Base-by-base conservation (phyloP, 2,797 vertebrate species). In the Sebastes hubbsi region DNA sequence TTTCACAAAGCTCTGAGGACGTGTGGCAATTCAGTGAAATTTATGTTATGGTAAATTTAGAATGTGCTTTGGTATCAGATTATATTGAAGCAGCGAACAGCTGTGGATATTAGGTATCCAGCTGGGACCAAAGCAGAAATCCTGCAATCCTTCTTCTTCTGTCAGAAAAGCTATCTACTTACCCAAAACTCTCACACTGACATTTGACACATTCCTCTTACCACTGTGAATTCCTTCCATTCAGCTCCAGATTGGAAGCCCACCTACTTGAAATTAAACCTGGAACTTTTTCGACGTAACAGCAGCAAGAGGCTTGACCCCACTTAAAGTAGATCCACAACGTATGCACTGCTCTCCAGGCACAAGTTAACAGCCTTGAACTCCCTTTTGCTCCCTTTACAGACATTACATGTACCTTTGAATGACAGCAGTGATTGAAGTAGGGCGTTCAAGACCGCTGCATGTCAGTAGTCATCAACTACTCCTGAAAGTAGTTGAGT, bases 61-160 rank as follows among this genome's bases (percentile, higher is more conserved):
- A 87, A 80, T 66, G 65, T 78, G 65, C 77, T 77, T 80, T 30
- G 8, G 61, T 75, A 38, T 88, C 16, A 65, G 88, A 90, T 90
- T 84, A 86, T 67, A 86, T 46, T 88, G 75, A 84, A 66, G 85
- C 24, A 29, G 52, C 67, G 80, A 75, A 75, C 52, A 75, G 70
- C 66, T 42, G 16, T 65, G 56, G 62, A 62, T 75, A 55, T 75
- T 65, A 71, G 38, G n/a, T 38, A 52, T 77, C 77, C 83, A 61
- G 65, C 75, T 72, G 77, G 65, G 52, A 70, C 56, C 56, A 74
- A 85, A 71, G 55, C 10, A 61, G 61, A 56, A 52, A 60, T 29
- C 1, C 14, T 77, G 61, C 75, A 72, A 20, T 78, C 67, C 64
- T 70, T 22, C 68, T 74, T 86, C 22, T 75, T 54, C 30, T 38